Evolutionary conservation across 2,113 vertebrate species (phyloP).

Genomic region (Campylorhamphus procurvoides): DNA sequence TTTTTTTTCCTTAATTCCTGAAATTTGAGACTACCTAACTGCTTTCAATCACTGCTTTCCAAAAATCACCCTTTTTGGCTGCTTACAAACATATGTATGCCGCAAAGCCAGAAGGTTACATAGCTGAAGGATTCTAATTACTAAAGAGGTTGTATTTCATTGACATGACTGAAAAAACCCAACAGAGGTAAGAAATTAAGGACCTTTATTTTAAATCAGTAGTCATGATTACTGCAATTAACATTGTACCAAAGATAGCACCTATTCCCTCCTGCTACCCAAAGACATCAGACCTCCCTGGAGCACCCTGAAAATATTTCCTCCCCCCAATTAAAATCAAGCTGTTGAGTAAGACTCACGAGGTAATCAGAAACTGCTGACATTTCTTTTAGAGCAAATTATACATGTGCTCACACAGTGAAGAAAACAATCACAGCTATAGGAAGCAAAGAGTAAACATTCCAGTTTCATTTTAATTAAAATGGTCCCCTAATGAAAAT

Average conservation of each 20-base stretch:
- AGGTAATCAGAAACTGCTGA: conserved; percentile 61
- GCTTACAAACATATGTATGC: background rate
- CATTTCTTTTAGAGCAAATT: conserved; percentile 57
- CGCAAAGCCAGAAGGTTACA: background rate
- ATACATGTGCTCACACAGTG: conserved; percentile 37
- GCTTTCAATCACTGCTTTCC: background rate
- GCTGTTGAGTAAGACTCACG: conserved; percentile 53
- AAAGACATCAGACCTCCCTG: conserved; percentile 26
- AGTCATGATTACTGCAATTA: conserved; percentile 45
- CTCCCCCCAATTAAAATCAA: conserved; percentile 61
- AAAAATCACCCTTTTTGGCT: background rate
- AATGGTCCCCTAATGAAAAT: conserved; percentile 50
- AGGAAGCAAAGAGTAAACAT: conserved; percentile 54
- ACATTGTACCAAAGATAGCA: conserved; percentile 27
- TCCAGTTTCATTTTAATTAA: conserved; percentile 65
- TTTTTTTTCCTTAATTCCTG: background rate
- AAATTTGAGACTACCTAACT: background rate
- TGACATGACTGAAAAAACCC: background rate
- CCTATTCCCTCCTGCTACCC: conserved; percentile 27
- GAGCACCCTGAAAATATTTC: conserved; percentile 47
- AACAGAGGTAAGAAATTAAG: conserved; percentile 13
- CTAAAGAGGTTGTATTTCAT: background rate
- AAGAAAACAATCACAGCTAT: conserved; percentile 56
- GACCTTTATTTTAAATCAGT: conserved; percentile 33
- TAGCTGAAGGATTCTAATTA: background rate